A percentile compares a stretch with the other conserved stretches of the same genome.
These are phyloP conservation scores for Rhadinocentrus ornatus DNA, from an alignment of 2,797 vertebrate genomes.

Conservation along the genomic window DNA sequence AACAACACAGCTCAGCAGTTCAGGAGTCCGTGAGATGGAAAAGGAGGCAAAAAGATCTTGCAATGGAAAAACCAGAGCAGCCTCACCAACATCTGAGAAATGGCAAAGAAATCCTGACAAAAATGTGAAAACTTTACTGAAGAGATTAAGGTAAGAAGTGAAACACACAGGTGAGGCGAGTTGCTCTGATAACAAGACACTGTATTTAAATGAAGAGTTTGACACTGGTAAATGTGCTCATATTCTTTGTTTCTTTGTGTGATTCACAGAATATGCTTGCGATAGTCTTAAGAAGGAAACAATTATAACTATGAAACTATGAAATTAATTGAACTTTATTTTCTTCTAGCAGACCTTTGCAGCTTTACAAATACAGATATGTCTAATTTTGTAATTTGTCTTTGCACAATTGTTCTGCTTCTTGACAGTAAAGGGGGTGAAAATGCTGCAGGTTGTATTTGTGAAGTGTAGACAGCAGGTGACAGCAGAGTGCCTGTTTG, in stretches of 20 bases:
- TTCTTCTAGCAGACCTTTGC: too few relatives aligned
- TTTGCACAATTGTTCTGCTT: neutral
- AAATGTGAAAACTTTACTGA: conserved; percentile 42
- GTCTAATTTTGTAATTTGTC: neutral
- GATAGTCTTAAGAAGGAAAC: too few relatives aligned
- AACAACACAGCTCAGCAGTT: conserved; percentile 10
- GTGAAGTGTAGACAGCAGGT: neutral
- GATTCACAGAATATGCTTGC: too few relatives aligned
- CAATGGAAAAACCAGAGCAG: neutral
- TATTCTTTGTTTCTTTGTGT: neutral
- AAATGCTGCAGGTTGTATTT: neutral
- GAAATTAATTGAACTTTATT: too few relatives aligned
- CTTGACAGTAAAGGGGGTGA: neutral
- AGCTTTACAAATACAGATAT: neutral
- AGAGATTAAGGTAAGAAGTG: conserved; percentile 61
- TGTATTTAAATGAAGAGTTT: neutral
- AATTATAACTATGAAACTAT: too few relatives aligned
- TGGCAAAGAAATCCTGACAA: conserved; percentile 13
- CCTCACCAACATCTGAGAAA: conserved; percentile 1
- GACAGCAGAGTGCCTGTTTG: neutral
- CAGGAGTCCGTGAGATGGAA: conserved; percentile 25
- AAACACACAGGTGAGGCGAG: neutral
- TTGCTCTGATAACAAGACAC: neutral
- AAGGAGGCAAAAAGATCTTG: conserved; percentile 7
- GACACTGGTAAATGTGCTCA: neutral